Evolutionary conservation across 2,888 invertebrate genomes (phyloP), one percentile per base, ranked within the genome.

Genomic region (Dicranocentrus wangi): DNA sequence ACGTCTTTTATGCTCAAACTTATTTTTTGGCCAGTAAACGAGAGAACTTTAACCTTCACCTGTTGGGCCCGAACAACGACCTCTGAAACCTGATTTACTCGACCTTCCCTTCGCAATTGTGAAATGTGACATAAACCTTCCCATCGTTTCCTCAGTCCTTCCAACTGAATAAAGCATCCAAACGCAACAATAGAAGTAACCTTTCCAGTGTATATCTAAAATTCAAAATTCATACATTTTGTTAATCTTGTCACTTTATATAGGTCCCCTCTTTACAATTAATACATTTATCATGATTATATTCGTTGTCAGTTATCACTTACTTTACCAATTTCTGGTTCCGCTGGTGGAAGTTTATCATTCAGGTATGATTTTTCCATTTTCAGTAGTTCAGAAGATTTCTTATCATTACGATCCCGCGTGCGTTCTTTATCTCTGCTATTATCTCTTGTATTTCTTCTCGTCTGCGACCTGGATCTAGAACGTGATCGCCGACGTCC

Each of bases 111-210:
- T 58, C 98, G 90, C 43, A 98, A 89, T 89, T 98, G 95, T 0
- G 99, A 99, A 87, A 99, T 98, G 88, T 99, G 99, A 0, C 98
- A 98, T 0, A 99, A 90, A 0, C 99, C 99, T 89, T 99, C 99
- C 93, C 95, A 95, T 55, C 94, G 92, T 86, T 94, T 93, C 65
- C 93, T 92, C 63, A 99, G 90, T 0, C 98, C 97, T 88, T 98
- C 96, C 23, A 99, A 90, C 89, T 98, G 97, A 0, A 98, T 96
- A 89, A 99, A 99, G 88, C 98, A 98, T 0, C 99, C 99, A 89
- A 99, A 99, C n/a, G 95, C 94, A 70, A 98, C 97, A 85, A 98
- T 95, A 87, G 96, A 98, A 0, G 96, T 95, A 0, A 99, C 96
- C 89, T 95, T 94, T 0, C 98, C 99, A 83, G 92, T 92, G 88